Evolutionary conservation across 1,140 invertebrate genomes (phyloP).

Genomic region (Stratiolaelaps scimitus): DNA sequence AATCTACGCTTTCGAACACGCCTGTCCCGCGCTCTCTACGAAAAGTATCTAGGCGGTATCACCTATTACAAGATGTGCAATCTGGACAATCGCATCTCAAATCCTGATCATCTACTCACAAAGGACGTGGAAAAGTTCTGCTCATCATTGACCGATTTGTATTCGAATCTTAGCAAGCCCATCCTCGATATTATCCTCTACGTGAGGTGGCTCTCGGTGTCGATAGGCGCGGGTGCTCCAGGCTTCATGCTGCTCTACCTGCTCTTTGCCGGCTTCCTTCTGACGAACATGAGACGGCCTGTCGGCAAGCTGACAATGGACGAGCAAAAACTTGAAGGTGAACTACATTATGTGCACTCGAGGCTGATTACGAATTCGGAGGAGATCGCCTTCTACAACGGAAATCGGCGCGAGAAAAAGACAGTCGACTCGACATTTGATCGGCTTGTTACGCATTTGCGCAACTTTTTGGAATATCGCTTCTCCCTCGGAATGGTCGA

Average conservation of each 20-base stretch:
- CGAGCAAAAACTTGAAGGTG: constrained; percentile 92
- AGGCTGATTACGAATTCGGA: constrained; percentile 89
- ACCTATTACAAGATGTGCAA: constrained; percentile 96
- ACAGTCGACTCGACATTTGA: constrained; percentile 53
- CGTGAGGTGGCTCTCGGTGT: constrained; percentile 70
- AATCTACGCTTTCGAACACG: constrained; percentile 79
- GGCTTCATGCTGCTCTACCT: constrained; percentile 71
- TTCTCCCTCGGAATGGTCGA: constrained; percentile 86
- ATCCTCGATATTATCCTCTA: constrained; percentile 86
- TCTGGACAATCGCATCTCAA: constrained; percentile 82
- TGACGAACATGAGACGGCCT: constrained; percentile 67
- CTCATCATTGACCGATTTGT: constrained; percentile 81
- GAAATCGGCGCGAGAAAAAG: constrained; percentile 71
- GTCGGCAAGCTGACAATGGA: constrained; percentile 74
- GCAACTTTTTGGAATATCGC: constrained; percentile 77
- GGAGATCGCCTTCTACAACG: constrained; percentile 94
- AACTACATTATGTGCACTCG: constrained; percentile 92
- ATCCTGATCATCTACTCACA: constrained; percentile 89
- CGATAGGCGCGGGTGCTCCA: constrained; percentile 68
- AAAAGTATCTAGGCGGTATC: constrained; percentile 80
- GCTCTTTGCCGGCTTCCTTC: constrained; percentile 61
- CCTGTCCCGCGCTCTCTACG: constrained; percentile 69
- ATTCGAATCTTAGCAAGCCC: constrained; percentile 95
- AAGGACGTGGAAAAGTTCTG: constrained; percentile 96
- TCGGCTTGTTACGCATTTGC: constrained; percentile 51